phyloP scores from a whole-genome alignment of 2,113 vertebrate species.

The Paralichthys olivaceus region DNA sequence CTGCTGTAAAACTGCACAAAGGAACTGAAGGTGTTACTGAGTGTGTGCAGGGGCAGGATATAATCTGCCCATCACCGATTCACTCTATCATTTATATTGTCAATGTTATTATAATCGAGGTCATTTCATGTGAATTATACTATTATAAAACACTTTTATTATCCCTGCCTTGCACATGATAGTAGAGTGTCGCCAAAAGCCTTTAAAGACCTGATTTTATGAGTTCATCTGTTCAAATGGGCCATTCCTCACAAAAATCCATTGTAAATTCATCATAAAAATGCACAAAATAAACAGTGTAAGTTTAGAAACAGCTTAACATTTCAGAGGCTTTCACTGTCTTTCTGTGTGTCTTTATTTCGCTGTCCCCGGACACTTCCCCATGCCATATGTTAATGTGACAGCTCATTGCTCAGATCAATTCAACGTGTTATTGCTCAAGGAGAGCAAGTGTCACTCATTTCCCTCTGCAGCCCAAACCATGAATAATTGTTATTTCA shows the following conservation, averaged over 20 bases:
- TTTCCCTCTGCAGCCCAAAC: constrained; percentile 53
- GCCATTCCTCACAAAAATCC: neutral
- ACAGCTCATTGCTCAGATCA: constrained; percentile 66
- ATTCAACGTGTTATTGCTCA: constrained; percentile 65
- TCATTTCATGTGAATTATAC: constrained; percentile 30
- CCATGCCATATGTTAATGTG: constrained; percentile 67
- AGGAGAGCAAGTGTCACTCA: constrained; percentile 70
- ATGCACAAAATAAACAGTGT: constrained; percentile 22
- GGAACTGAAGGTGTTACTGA: neutral
- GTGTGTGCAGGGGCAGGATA: neutral
- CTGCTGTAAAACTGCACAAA: constrained; percentile 14
- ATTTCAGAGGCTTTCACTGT: constrained; percentile 30
- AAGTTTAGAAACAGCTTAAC: constrained; percentile 1
- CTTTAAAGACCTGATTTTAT: neutral
- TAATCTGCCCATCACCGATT: constrained; percentile 5
- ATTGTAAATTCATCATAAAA: constrained; percentile 13
- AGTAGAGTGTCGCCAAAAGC: neutral
- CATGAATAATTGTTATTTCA: constrained; percentile 71
- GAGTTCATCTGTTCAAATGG: constrained; percentile 9
- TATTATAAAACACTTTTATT: constrained; percentile 24
- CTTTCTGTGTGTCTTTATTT: constrained; percentile 38
- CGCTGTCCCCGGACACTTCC: constrained; percentile 33
- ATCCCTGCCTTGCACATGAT: neutral
- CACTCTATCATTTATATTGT: constrained; percentile 2
- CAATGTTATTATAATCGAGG: neutral